Base-by-base conservation (phyloP, 2,888 invertebrate species). In the Nephrotoma guestfalica region DNA sequence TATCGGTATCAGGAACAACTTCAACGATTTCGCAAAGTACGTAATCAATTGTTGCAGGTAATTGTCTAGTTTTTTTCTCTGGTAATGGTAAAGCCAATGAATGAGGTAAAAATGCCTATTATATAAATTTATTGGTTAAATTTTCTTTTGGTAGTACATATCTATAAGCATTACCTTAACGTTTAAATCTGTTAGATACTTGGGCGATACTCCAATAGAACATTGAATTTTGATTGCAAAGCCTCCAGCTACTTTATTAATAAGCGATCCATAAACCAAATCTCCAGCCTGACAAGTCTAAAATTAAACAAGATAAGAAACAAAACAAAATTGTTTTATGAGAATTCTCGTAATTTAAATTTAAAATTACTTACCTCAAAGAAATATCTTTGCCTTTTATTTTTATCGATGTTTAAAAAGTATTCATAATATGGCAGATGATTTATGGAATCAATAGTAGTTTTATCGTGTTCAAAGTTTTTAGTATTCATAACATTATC, bases 21-120 rank as follows among this genome's bases (percentile, higher is more conserved):
- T 96, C 96, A 89, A 97, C 93, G 86, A 97, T 95, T 93, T 97
- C 97, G 91, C 97, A 97, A 93, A 97, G 96, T 87, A 97, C 95
- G 89, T 95, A 95, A 92, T 97, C 97, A 93, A 71, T 30, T 30
- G 5, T 4, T 57, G 11, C n/a, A 18, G 30, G 30, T 91, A 96
- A 94, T 88, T 95, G 93, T 91, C 94, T 95, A 91, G 95, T 95
- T 90, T 94, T 94, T 93, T 96, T 96, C 93, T 96, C 96, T 85
- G 96, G 96, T 13, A 84, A 13, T 87, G 95, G 95, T 92, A 95
- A 94, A 92, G 95, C 94, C 92, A 94, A 94, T 89, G 94, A 92
- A 87, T 94, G 93, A 84, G 94, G 94, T 92, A 94, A 93, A 91
- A 94, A 94, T 89, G 94, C 94, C 94, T 94, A 47, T 5, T 87